phyloP scores from a whole-genome alignment of 2,888 invertebrate species.

The Incurvaria masculella region DNA sequence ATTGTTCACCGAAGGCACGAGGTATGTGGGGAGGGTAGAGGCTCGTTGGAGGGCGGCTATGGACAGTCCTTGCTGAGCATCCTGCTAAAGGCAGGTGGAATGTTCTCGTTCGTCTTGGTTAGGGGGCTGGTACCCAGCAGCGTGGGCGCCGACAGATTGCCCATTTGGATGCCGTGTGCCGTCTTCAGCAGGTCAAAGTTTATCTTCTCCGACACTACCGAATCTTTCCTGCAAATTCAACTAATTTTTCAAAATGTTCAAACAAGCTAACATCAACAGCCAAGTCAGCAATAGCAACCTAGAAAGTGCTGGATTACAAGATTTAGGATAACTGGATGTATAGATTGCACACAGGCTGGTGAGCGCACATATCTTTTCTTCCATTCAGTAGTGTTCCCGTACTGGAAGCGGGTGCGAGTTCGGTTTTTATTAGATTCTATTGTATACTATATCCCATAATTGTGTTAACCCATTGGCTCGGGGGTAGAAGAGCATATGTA shows the following conservation, averaged over 20 bases:
- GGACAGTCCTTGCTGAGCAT: constrained; percentile 48
- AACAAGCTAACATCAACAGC: constrained; percentile 1
- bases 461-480: no score
- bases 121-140: constrained; percentile 70
- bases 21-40: no score
- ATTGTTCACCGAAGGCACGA: no score
- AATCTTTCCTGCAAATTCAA: constrained; percentile 69
- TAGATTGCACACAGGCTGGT: no score
- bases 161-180: constrained; percentile 70
- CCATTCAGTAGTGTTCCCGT: no score
- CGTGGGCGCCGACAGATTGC: constrained; percentile 67
- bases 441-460: no score
- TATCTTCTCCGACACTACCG: constrained; percentile 81
- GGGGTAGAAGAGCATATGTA: no score
- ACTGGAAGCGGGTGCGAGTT: no score
- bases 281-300: not conserved
- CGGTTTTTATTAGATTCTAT: no score
- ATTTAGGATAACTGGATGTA: no score
- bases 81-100: constrained; percentile 73
- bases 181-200: constrained; percentile 87
- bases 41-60: constrained; percentile 24
- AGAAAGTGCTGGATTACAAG: no score
- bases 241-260: constrained; percentile 3
- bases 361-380: no score
- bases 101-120: constrained; percentile 81